A percentile compares a stretch with the other conserved stretches of the same genome.
Evolutionary conservation across 2,797 vertebrate genomes (phyloP).

Genomic region (Tapirus indicus): DNA sequence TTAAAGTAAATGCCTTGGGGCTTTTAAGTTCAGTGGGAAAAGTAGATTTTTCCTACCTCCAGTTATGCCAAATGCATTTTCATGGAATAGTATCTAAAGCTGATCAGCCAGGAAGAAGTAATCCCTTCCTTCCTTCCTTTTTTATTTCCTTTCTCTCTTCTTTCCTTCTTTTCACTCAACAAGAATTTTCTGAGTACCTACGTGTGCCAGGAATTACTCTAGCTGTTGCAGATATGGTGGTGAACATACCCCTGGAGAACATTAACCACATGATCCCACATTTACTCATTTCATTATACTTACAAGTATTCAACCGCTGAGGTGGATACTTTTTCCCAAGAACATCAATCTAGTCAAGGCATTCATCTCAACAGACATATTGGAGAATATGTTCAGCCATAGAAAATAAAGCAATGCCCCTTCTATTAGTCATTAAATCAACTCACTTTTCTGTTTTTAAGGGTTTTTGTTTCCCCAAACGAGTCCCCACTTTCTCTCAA

Average conservation of each 20-base stretch:
- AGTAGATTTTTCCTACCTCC: not conserved
- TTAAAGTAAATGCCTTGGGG: not conserved
- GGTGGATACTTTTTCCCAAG: not conserved
- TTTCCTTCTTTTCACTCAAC: not conserved
- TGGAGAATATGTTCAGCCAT: not conserved
- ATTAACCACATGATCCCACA: not conserved
- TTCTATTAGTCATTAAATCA: not conserved
- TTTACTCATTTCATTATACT: not conserved
- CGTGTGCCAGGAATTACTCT: not conserved
- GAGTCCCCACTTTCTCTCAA: not conserved
- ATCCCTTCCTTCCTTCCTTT: rapidly evolving
- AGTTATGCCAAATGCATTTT: not conserved
- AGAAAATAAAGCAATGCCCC: not conserved
- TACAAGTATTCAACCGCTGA: not conserved
- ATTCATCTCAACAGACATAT: not conserved
- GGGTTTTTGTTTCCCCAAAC: not conserved
- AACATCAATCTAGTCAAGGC: not conserved
- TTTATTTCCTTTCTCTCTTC: not conserved
- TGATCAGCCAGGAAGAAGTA: not conserved
- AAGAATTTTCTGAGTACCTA: not conserved
- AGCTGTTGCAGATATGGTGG: not conserved
- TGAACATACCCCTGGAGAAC: not conserved
- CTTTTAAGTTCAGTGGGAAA: not conserved
- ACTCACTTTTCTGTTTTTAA: not conserved
- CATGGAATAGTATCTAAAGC: not conserved